phyloP scores from a whole-genome alignment of 2,888 invertebrate species.

The Cryptocephalus moraei region DNA sequence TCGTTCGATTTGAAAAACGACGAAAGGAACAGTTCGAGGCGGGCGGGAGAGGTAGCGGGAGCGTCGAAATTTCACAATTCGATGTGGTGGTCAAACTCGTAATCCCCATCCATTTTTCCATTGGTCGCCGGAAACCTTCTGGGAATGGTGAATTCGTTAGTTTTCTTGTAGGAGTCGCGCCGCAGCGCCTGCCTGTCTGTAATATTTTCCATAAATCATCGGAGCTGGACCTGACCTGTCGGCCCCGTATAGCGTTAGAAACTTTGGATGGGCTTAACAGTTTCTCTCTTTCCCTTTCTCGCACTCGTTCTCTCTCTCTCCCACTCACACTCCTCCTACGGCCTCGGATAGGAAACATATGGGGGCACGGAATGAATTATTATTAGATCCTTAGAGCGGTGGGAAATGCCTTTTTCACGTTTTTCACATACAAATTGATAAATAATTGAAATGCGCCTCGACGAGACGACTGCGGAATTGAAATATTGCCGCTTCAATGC shows the following conservation, averaged over 20 bases:
- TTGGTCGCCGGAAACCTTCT: conserved; percentile 21
- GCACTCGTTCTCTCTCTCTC: too few species aligned
- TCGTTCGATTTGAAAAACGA: too few species aligned
- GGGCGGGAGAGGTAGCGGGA: too few species aligned
- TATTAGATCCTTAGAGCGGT: neutral
- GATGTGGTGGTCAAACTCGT: conserved; percentile 26
- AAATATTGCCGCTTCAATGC: too few species aligned
- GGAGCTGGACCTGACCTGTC: conserved; percentile 33
- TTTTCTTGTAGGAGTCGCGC: conserved; percentile 27
- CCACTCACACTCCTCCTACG: neutral
- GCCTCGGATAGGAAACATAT: neutral
- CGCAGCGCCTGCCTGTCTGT: conserved; percentile 24
- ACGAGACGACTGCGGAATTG: too few species aligned
- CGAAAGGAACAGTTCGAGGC: too few species aligned
- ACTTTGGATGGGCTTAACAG: neutral
- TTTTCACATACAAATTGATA: neutral
- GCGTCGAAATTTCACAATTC: neutral
- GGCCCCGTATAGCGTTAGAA: conserved; percentile 7
- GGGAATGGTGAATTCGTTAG: conserved; percentile 36
- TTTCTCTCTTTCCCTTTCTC: neutral
- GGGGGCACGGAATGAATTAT: neutral
- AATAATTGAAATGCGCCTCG: neutral
- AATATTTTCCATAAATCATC: conserved; percentile 45
- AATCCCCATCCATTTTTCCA: conserved; percentile 29
- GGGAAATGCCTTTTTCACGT: neutral